phyloP scores from a whole-genome alignment of 2,888 invertebrate species.

The Hyposoter didymator region DNA sequence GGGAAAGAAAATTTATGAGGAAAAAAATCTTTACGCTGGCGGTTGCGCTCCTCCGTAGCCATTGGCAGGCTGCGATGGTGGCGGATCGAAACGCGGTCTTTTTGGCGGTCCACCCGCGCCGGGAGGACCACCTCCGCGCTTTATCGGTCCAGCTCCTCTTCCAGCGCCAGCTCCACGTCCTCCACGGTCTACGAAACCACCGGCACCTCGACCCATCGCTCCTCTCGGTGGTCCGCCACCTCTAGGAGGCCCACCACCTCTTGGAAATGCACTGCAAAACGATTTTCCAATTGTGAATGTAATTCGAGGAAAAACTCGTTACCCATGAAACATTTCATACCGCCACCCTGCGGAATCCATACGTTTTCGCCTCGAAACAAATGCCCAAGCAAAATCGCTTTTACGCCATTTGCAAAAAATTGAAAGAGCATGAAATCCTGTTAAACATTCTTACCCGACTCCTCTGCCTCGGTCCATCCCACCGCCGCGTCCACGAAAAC shows the following conservation, averaged over 20 bases:
- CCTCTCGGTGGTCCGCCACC: constrained; percentile 71
- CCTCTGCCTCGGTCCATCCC: constrained; percentile 84
- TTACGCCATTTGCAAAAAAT: neutral
- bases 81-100: constrained; percentile 84
- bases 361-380: neutral
- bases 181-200: constrained; percentile 85
- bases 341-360: neutral
- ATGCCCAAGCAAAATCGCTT: neutral
- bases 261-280: constrained; percentile 64
- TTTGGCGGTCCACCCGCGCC: constrained; percentile 87
- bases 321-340: neutral
- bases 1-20: neutral
- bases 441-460: constrained; percentile 68
- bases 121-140: constrained; percentile 85
- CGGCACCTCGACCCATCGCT: constrained; percentile 74
- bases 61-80: constrained; percentile 80
- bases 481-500: constrained; percentile 82
- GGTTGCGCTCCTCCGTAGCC: constrained; percentile 80
- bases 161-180: constrained; percentile 83
- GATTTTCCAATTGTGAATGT: neutral
- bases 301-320: neutral
- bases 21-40: constrained; percentile 67
- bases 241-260: constrained; percentile 68
- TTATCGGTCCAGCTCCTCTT: constrained; percentile 81
- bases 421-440: neutral